phyloP scores from a whole-genome alignment of 2,797 vertebrate species.

The Streptopelia turtur region DNA sequence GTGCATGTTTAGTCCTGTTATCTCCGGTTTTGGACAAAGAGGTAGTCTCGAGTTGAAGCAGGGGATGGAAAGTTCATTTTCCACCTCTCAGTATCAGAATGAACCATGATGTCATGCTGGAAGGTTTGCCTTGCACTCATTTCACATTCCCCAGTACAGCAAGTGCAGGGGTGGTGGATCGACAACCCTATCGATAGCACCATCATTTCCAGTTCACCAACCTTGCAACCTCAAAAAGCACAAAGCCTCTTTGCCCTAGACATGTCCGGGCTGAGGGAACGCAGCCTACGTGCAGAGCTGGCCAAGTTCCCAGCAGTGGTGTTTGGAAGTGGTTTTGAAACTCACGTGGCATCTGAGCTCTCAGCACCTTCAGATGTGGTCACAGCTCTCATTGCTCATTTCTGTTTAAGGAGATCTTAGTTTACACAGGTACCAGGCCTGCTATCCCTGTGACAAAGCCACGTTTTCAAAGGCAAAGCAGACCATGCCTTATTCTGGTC shows the following conservation, averaged over 20 bases:
- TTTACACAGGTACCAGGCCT: not conserved
- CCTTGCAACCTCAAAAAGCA: not conserved
- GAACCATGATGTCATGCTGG: not conserved
- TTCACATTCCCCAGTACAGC: not conserved
- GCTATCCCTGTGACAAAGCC: not conserved
- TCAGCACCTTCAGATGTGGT: not conserved
- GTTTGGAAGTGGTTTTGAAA: not conserved
- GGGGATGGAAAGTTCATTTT: not conserved
- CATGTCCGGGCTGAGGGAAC: not conserved
- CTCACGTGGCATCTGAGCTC: fast-evolving
- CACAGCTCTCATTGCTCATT: not conserved
- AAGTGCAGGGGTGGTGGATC: not conserved
- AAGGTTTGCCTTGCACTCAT: not conserved
- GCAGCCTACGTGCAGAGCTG: not conserved
- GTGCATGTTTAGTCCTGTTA: not conserved
- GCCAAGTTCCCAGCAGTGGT: fast-evolving
- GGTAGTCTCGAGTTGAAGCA: not conserved
- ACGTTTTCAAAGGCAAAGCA: not conserved
- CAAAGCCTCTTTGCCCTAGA: not conserved
- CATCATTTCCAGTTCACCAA: not conserved
- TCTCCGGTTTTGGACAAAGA: not conserved
- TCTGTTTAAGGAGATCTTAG: not conserved
- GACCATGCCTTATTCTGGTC: not conserved
- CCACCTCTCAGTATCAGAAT: not conserved
- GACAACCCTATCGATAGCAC: fast-evolving